phyloP scores from a whole-genome alignment of 2,113 vertebrate species.

The Eclectus roratus region DNA sequence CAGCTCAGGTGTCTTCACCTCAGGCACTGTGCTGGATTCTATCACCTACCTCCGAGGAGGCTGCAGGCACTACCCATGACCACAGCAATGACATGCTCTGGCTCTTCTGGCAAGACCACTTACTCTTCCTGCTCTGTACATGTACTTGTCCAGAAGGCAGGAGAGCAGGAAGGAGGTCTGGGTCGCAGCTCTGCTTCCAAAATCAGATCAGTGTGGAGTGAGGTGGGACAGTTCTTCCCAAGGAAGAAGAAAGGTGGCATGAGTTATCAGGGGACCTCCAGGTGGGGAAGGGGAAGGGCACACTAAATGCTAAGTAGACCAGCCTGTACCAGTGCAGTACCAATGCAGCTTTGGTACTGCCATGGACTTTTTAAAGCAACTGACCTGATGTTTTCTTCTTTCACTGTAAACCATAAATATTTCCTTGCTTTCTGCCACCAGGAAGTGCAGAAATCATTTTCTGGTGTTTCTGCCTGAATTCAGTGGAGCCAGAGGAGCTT shows the following conservation, averaged over 20 bases:
- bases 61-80: not conserved
- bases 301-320: accelerated
- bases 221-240: not conserved
- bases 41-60: not conserved
- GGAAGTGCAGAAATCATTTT: not conserved
- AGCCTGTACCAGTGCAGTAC: not conserved
- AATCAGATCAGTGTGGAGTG: not conserved
- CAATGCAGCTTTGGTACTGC: not conserved
- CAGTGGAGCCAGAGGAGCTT: not conserved
- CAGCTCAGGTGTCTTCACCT: not conserved
- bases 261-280: not conserved
- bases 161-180: not conserved
- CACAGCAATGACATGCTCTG: not conserved
- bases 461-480: not conserved
- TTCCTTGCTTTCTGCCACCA: not conserved
- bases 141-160: not conserved
- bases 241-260: not conserved
- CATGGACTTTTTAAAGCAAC: not conserved
- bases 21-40: not conserved
- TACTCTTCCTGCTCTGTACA: no score
- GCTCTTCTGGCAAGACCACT: not conserved
- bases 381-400: not conserved
- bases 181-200: not conserved
- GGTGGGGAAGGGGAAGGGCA: not conserved
- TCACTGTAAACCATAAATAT: not conserved